Conservation (phyloP, 2,113 vertebrate species). For the Rhodinocichla rosea region DNA sequence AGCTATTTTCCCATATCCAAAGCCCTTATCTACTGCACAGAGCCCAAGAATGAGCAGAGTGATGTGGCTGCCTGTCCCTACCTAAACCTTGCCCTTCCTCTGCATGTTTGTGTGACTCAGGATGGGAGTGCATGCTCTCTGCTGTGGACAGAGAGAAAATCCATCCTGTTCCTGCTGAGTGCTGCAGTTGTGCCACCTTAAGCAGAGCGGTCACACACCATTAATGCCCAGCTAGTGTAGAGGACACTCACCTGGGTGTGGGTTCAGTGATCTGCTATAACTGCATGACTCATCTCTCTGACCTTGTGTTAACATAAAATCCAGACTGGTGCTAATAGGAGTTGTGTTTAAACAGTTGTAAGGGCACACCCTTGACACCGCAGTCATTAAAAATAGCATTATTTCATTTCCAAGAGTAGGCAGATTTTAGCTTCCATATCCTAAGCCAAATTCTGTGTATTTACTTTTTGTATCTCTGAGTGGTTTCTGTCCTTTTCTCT, state of each 20-base stretch:
- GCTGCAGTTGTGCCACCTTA: not conserved
- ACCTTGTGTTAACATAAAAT: not conserved
- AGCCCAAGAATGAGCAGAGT: rapidly evolving
- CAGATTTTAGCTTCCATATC: not conserved
- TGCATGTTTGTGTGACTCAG: rapidly evolving
- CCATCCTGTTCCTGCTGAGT: not conserved
- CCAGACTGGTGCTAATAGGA: not conserved
- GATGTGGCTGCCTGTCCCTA: not conserved
- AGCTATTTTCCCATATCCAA: not conserved
- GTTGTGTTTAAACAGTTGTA: not conserved
- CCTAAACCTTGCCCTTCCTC: not conserved
- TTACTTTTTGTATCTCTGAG: not conserved
- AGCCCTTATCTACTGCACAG: not conserved
- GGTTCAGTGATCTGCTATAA: not conserved
- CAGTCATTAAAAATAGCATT: not conserved
- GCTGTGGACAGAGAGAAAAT: not conserved
- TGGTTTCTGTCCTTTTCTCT: not conserved
- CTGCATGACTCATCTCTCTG: not conserved
- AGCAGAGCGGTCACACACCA: not conserved
- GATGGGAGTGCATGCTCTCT: not conserved
- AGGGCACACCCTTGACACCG: not conserved
- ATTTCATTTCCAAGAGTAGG: not conserved
- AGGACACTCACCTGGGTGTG: not conserved
- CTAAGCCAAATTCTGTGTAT: not conserved
- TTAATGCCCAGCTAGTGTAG: not conserved